These are phyloP conservation scores for Phyllostomus discolor DNA, from an alignment of 2,113 vertebrate species.

Conservation along the genomic window DNA sequence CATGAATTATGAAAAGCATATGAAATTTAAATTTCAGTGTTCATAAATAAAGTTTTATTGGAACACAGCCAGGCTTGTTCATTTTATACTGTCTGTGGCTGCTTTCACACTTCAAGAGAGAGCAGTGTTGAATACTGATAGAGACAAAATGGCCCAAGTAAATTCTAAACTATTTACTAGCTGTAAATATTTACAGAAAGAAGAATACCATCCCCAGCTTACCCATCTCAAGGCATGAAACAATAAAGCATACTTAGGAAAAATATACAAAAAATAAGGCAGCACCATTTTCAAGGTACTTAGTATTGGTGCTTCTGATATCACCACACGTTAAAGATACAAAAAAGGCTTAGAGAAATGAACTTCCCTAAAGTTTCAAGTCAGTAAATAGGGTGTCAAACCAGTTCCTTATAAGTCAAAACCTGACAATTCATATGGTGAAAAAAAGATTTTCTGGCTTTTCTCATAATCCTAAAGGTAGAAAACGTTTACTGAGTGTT, in stretches of 20 bases:
- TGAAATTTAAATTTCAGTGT: conserved; percentile 17
- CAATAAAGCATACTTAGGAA: not conserved
- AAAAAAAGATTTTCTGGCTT: not conserved
- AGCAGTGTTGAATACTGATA: not conserved
- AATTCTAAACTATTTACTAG: not conserved
- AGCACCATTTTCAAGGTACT: not conserved
- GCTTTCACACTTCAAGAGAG: not conserved
- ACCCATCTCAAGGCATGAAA: not conserved
- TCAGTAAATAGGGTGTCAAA: not conserved
- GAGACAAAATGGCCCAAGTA: not conserved
- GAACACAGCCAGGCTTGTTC: not conserved
- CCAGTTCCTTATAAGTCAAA: not conserved
- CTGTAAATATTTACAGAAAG: not conserved
- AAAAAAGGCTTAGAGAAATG: not conserved
- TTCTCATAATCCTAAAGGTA: not conserved
- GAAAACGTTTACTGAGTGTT: not conserved
- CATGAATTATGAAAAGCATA: not conserved
- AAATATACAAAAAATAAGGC: not conserved
- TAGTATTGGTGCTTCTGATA: not conserved
- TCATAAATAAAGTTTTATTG: not conserved
- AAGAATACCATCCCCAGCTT: not conserved
- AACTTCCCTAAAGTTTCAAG: not conserved
- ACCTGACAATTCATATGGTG: not conserved
- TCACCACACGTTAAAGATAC: not conserved
- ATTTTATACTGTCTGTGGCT: not conserved